Evolutionary conservation across 2,888 invertebrate species (phyloP), one percentile per base, ranked within the genome.

Genomic region (Phytoseiulus persimilis): DNA sequence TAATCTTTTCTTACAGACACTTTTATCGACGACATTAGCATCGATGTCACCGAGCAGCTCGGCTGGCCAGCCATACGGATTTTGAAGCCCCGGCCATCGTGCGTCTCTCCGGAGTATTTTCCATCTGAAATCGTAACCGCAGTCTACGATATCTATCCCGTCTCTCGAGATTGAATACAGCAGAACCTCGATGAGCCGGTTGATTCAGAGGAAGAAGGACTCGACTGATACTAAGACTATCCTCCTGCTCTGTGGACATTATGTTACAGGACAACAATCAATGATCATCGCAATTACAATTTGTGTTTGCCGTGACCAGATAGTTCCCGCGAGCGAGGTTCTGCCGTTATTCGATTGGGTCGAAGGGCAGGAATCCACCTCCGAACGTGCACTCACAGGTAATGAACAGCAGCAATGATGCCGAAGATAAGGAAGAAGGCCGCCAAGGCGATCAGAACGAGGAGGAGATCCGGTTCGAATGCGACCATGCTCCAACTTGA

Each of bases 81-180:
- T 87, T 18, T 87, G 87, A 6, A 87, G 33, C 11, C 87, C 87
- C 31, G 87, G 87, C 87, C 87, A 87, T 33, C 87, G 32, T 28
- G 45, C 87, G 39, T 87, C 87, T 33, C 45, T 87, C 39, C 87
- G 87, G 31, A 87, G 87, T 45, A 87, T 87, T 32, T 87, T 87
- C 87, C 87, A 87, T 39, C 87, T 87, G 31, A 84, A 84, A 84
- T n/a, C n/a, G n/a, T n/a, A n/a, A n/a, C n/a, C n/a, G n/a, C n/a
- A n/a, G n/a, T n/a, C n/a, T n/a, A n/a, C n/a, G n/a, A n/a, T n/a
- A n/a, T n/a, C n/a, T n/a, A n/a, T n/a, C n/a, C n/a, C n/a, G n/a
- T n/a, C n/a, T n/a, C n/a, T n/a, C n/a, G n/a, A n/a, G n/a, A n/a
- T n/a, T n/a, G n/a, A n/a, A n/a, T n/a, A n/a, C n/a, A n/a, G n/a